Base-by-base conservation (phyloP, 2,113 vertebrate genomes). In the Platichthys flesus region DNA sequence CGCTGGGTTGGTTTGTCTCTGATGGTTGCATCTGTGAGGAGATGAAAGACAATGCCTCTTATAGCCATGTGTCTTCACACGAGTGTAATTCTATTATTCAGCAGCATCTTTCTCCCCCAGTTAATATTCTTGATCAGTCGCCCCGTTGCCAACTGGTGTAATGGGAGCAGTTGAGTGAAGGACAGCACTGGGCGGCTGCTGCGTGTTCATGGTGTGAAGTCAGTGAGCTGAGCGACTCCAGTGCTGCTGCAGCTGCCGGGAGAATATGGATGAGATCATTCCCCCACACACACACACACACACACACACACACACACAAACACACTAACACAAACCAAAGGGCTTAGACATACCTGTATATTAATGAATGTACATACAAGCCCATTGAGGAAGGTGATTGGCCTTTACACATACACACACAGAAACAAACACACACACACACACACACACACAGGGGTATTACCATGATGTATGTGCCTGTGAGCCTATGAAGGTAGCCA, bases 191-290 rank as follows among this genome's bases (percentile, higher is more conserved):
- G 67, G 73, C 82, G 79, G 70, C 79, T 83, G 82, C 84, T 42
- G 75, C 57, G 40, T 66, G 84, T 88, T 89, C 77, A 88, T 82
- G 75, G 71, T 51, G 61, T 90, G 79, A 81, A 90, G 77, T 63
- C 81, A 83, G 76, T 51, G 73, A 88, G 74, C 72, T 85, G 79
- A 90, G 84, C 74, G 49, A 77, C 73, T 87, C 69, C 14, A 52
- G 51, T 0, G 6, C 51, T 15, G 51, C 51, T 3, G 51, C 51
- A 3, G 7, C 52, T 31, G 84, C 74, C 81, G 58, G 52, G 74
- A 83, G 90, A 93, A 90, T 89, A 92, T 58, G 77, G 87, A 93
- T 93, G 90, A 91, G 85, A 83, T 87, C 78, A 83, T 85, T 73
- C 74, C 56, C 28, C 37, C 66, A 74, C 21, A 68, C 7, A 45